A percentile compares a stretch with the other conserved stretches of the same genome.
Evolutionary conservation across 2,797 vertebrate species (phyloP).

Genomic region (Triplophysa yarkandensis): DNA sequence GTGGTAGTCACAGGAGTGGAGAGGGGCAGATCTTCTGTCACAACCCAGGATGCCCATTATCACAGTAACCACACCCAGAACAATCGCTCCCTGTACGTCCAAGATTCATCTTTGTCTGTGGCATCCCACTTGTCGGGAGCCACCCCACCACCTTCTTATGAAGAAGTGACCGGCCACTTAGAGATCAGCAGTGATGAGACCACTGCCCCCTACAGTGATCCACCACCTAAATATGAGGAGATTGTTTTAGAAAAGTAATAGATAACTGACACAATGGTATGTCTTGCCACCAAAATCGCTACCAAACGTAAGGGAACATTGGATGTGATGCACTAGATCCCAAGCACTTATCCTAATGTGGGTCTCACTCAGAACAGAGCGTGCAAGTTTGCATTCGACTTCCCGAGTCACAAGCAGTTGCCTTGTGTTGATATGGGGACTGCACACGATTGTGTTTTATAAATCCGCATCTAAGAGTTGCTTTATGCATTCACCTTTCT

Average conservation of each 20-base stretch:
- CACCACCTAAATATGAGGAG: conserved; percentile 87
- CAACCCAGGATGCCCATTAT: conserved; percentile 47
- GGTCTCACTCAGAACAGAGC: conserved; percentile 8
- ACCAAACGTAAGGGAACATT: conserved; percentile 3
- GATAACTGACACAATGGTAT: background rate
- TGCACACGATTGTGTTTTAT: conserved; percentile 21
- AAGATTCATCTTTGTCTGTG: conserved; percentile 74
- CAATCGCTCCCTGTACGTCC: conserved; percentile 72
- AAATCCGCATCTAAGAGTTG: conserved; percentile 5
- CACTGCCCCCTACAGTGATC: conserved; percentile 78
- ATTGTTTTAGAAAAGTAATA: conserved; percentile 76
- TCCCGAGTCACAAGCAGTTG: conserved; percentile 19
- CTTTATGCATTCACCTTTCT: conserved; percentile 26
- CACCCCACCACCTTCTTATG: conserved; percentile 85
- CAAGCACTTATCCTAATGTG: conserved; percentile 22
- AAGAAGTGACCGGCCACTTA: conserved; percentile 84
- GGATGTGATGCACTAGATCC: conserved; percentile 27
- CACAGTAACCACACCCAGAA: conserved; percentile 65
- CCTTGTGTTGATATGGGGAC: background rate
- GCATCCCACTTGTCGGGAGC: conserved; percentile 82
- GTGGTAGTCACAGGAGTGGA: conserved; percentile 58
- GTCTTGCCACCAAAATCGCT: conserved; percentile 1
- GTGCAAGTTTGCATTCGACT: conserved; percentile 16
- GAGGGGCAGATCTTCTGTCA: conserved; percentile 53
- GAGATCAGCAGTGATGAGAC: conserved; percentile 83